Base-by-base conservation (phyloP, 30 jellyfish, hydroid and myxozoan species). In the Chrysaora quinquecirrha region DNA sequence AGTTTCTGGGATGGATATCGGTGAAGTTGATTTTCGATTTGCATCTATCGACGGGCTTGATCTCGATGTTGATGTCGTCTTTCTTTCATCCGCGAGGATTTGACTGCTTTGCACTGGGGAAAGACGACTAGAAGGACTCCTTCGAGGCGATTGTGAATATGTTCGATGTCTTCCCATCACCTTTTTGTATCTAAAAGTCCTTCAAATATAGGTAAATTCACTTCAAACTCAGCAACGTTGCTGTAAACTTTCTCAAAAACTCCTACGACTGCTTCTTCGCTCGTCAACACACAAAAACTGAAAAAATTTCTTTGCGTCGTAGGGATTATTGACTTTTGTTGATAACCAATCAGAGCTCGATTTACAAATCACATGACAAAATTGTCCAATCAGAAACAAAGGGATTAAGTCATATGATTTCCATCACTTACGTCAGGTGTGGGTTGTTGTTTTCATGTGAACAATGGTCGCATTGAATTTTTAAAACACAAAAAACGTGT, bases 101-200 rank as follows among this genome's bases (percentile, higher is more conserved):
- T 38, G 74, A 43, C 82, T 43, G 22, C 33, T 64, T 1, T 47
- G 74, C 24, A 48, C 48, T 0, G 73, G 77, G 30, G 82, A 64
- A 48, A 60, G 89, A 47, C 88, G 68, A 52, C 46, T 66, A 73
- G 84, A 28, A 29, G 83, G 90, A 52, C 84, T 65, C 34, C 84
- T 49, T 30, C 90, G 78, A 27, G 90, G 75, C 30, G 90, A 64
- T 16, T 22, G 60, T 3, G 34, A 72, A 48, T 34, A 24, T 47
- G 28, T 19, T 21, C 90, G 67, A 34, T 72, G 47, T 50, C 65
- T 70, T 10, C 90, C 90, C 90, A 80, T 80, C 35, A 12, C 56
- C 30, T 16, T 0, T 34, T 14, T 30, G 12, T 7, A 14, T 24
- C 19, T 24, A 11, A 67, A 32, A 14, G 43, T 33, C 67, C 67